Evolutionary conservation across 2,797 vertebrate genomes (phyloP).

Genomic region (Glossophaga mutica): DNA sequence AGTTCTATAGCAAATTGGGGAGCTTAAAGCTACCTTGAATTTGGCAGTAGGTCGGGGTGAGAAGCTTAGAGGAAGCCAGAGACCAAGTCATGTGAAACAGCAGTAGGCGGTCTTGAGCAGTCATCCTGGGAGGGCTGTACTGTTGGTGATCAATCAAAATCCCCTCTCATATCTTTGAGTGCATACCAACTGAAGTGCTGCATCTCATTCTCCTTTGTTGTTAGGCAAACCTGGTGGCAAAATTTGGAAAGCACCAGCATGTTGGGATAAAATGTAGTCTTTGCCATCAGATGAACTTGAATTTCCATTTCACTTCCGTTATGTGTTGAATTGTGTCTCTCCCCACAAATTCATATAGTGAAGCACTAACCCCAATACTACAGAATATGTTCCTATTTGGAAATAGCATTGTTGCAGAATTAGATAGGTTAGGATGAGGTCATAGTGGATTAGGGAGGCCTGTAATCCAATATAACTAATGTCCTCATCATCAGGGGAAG

Average conservation of each 20-base stretch:
- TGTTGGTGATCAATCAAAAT: neutral
- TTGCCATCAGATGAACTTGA: neutral
- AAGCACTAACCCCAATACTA: neutral
- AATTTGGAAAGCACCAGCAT: neutral
- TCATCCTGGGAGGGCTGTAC: neutral
- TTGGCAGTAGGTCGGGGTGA: neutral
- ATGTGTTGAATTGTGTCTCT: neutral
- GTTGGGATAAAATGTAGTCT: neutral
- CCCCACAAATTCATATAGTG: neutral
- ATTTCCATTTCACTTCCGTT: neutral
- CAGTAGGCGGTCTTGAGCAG: neutral
- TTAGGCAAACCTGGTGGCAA: neutral
- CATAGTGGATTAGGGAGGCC: neutral
- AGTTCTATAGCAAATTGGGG: neutral
- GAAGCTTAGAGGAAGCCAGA: neutral
- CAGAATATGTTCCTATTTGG: neutral
- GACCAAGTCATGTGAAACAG: neutral
- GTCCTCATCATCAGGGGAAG: neutral
- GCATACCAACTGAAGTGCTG: neutral
- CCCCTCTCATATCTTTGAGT: neutral
- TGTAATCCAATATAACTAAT: neutral
- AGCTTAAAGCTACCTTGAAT: neutral
- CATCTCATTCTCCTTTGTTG: neutral
- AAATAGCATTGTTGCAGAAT: neutral
- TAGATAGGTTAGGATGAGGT: neutral